Evolutionary conservation across 2,888 invertebrate species (phyloP), one percentile per base, ranked within the genome.

Genomic region (Parnassius mnemosyne): DNA sequence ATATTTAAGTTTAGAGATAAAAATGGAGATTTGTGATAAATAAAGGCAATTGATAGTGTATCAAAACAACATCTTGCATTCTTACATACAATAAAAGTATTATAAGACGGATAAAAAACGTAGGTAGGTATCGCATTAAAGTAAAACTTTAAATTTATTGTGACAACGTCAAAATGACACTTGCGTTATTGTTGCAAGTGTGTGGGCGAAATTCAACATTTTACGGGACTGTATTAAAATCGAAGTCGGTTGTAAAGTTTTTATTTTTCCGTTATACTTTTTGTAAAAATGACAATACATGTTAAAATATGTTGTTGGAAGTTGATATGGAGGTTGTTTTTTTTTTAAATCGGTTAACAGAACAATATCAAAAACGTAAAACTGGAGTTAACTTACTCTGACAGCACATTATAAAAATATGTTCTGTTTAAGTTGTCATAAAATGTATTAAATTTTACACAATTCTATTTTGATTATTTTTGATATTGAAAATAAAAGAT

Each of bases 181-280:
- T 56, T 51, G 43, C 51, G 57, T 54, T 63, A 50, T 58, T 58
- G 58, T 58, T 63, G 56, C 53, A 56, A 59, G 43, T 12, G 63
- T 60, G 63, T 63, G 63, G 63, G 63, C 60, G 63, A 58, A 43
- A 20, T 58, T 60, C 53, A 34, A 51, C 58, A 55, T 63, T 63
- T 60, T 60, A 63, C 46, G 50, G 54, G 3, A 10, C 9, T 49
- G 53, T 60, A 57, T 60, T 55, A 60, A 63, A 60, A 60, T 56
- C 63, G 59, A 59, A 53, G 63, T 56, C 41, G 59, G 53, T 41
- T 56, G 59, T 63, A 60, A 63, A 63, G 13, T 53, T 57, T 34
- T 59, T 63, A 60, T 63, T 47, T 13, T 49, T 56, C 41, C 25
- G 56, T 57, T 41, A 60, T 49, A 55, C 60, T 60, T 63, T 52